Conservation (phyloP, 2,888 invertebrate genomes). For the Apodemia zela region DNA sequence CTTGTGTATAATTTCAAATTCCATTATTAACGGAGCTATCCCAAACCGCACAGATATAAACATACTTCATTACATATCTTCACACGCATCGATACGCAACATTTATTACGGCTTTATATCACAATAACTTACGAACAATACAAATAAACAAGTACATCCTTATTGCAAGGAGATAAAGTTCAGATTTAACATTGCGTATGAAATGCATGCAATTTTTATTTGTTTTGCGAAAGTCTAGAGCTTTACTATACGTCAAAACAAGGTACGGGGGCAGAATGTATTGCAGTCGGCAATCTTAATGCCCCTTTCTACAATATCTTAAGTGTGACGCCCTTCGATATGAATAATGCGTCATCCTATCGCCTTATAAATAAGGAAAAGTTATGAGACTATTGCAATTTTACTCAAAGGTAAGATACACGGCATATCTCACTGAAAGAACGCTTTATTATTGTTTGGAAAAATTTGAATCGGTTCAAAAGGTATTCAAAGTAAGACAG, state of each 20-base stretch:
- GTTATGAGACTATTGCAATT: neutral
- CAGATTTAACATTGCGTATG: slow-evolving; percentile 27
- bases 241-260: slow-evolving; percentile 76
- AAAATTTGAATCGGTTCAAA: neutral
- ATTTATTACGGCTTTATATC: slow-evolving; percentile 60
- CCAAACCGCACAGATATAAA: slow-evolving; percentile 11
- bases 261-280: slow-evolving; percentile 71
- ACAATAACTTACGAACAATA: slow-evolving; percentile 11
- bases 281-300: slow-evolving; percentile 78
- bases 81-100: slow-evolving; percentile 77
- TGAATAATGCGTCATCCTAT: slow-evolving; percentile 77
- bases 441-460: neutral
- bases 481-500: neutral
- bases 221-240: slow-evolving; percentile 59
- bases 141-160: slow-evolving; percentile 11
- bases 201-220: slow-evolving; percentile 36
- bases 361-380: slow-evolving; percentile 51
- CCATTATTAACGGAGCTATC: neutral
- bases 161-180: slow-evolving; percentile 31
- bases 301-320: slow-evolving; percentile 77
- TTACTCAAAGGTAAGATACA: neutral
- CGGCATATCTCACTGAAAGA: neutral
- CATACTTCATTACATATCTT: slow-evolving; percentile 77
- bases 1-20: slow-evolving; percentile 3
- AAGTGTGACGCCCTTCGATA: slow-evolving; percentile 73